Conservation (phyloP, 2,113 vertebrate species). For the Oxygymnocypris stewartii region DNA sequence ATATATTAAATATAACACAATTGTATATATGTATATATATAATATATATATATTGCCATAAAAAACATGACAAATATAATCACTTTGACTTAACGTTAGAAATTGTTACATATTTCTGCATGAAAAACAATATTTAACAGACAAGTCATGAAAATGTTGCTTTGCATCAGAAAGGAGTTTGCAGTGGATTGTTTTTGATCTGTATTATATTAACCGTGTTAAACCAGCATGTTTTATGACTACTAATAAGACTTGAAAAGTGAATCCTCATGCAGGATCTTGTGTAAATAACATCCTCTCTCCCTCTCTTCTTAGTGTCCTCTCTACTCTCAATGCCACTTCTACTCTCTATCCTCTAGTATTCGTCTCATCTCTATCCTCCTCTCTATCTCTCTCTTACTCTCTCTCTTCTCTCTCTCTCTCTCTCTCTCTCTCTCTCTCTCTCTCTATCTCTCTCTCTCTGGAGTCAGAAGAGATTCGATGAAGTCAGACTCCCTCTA, state of each 20-base stretch:
- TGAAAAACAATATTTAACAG: neutral
- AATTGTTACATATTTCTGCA: neutral
- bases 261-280: neutral
- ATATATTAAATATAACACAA: too few species aligned
- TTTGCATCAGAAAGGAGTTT: neutral
- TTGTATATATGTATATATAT: too few species aligned
- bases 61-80: too few species aligned
- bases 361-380: too few species aligned
- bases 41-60: too few species aligned
- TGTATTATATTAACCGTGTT: neutral
- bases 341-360: too few species aligned
- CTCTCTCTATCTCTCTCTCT: too few species aligned
- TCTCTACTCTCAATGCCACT: too few species aligned
- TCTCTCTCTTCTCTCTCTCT: too few species aligned
- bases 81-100: neutral
- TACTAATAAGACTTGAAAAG: neutral
- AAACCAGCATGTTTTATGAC: neutral
- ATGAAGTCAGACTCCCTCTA: conserved; percentile 41
- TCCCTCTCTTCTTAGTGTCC: too few species aligned
- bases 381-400: too few species aligned
- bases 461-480: neutral
- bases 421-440: too few species aligned
- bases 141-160: neutral
- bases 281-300: neutral
- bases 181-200: neutral